Conservation (phyloP, 2,113 vertebrate genomes). For the Gnathonemus echidnorhynchus region DNA sequence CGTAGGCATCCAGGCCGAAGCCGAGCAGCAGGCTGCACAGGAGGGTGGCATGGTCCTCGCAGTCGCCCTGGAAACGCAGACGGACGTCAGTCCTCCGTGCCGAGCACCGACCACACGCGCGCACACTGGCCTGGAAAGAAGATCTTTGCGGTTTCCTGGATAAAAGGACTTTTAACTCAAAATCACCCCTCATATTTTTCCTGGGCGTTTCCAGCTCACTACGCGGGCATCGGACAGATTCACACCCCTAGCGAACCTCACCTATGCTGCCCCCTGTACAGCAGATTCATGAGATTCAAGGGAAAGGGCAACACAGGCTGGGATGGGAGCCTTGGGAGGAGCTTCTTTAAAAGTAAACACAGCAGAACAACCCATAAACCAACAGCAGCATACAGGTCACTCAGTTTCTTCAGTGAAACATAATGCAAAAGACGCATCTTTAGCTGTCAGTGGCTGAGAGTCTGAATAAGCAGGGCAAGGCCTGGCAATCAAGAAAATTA, state of each 20-base stretch:
- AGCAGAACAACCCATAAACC: not conserved
- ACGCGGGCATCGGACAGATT: not conserved
- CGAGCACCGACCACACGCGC: not conserved
- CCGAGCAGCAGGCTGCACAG: conserved; percentile 91
- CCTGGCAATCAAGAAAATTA: not conserved
- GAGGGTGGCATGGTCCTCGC: conserved; percentile 90
- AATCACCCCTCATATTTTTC: not conserved
- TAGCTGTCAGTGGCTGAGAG: not conserved
- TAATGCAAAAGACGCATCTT: not conserved
- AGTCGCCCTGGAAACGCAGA: conserved; percentile 74
- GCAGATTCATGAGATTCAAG: not conserved
- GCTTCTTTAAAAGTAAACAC: not conserved
- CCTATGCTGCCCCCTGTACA: not conserved
- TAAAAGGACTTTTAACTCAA: not conserved
- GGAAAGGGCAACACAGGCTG: not conserved
- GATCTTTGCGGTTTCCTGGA: not conserved
- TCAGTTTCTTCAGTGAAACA: not conserved
- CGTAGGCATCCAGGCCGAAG: conserved; percentile 86
- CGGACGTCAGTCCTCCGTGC: conserved; percentile 4
- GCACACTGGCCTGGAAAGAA: not conserved
- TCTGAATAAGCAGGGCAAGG: not conserved
- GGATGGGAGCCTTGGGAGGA: too few species aligned
- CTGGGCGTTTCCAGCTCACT: not conserved
- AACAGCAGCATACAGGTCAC: not conserved
- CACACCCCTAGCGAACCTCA: not conserved